These are phyloP conservation scores for Entosphenus tridentatus DNA, from an alignment of 2,113 vertebrate genomes.

Conservation along the genomic window DNA sequence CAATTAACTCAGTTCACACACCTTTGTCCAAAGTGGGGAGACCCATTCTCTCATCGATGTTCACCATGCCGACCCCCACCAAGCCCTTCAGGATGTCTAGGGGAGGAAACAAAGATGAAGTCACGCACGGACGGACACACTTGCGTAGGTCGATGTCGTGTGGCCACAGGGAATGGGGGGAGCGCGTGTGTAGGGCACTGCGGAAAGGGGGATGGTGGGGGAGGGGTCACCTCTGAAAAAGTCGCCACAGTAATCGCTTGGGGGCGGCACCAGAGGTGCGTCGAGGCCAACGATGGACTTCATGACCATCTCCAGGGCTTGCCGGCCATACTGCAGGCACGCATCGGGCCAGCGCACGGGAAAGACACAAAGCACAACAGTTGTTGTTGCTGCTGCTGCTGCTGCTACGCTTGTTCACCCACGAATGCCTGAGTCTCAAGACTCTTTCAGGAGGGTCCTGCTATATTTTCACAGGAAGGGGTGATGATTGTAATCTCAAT, in stretches of 20 bases:
- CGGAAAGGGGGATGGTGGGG: too few relatives aligned
- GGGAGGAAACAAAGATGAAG: conserved; percentile 10
- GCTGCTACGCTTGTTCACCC: too few relatives aligned
- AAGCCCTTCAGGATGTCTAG: conserved; percentile 71
- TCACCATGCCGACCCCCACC: conserved; percentile 82
- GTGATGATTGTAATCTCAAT: too few relatives aligned
- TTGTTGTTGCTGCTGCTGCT: too few relatives aligned
- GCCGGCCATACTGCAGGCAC: conserved; percentile 59
- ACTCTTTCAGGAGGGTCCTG: too few relatives aligned
- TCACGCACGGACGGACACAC: neutral
- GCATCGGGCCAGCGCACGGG: too few relatives aligned
- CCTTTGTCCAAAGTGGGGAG: conserved; percentile 77
- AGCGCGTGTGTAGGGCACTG: too few relatives aligned
- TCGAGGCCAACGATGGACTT: conserved; percentile 93
- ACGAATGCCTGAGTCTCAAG: too few relatives aligned
- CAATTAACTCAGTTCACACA: conserved; percentile 16
- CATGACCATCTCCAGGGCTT: conserved; percentile 93
- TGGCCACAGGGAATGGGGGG: too few relatives aligned
- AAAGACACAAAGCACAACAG: too few relatives aligned
- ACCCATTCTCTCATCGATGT: conserved; percentile 66
- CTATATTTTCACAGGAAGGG: too few relatives aligned
- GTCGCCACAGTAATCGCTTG: conserved; percentile 65
- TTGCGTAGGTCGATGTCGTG: too few relatives aligned
- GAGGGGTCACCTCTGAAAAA: conserved; percentile 68
- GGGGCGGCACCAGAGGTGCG: conserved; percentile 58